Base-by-base conservation (phyloP, 2,888 invertebrate species). In the Campoletis raptor region DNA sequence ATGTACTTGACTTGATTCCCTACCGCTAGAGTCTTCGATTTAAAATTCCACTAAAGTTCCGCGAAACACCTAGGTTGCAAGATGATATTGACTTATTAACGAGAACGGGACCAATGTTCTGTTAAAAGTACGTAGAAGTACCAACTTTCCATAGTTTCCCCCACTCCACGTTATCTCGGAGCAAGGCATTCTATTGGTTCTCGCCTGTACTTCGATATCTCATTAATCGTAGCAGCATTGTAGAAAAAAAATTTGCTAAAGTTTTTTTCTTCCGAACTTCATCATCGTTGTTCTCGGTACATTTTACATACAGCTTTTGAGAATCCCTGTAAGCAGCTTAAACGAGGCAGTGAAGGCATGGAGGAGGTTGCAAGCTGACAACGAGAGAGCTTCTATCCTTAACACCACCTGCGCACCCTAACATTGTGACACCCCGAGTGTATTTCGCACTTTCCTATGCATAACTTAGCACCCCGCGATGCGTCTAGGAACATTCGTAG, bases 371-470 rank as follows among this genome's bases (percentile, higher is more conserved):
- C 80, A 69, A 61, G 64, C 76, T 78, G 69, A 74, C 72, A 79
- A 36, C 80, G 54, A 81, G 80, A 83, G 83, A 87, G 76, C 80
- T 81, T 85, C 83, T 61, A 79, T 85, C 85, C 85, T 86, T 73
- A 80, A 76, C 42, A 67, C 81, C 87, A 89, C 88, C 86, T 88
- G 89, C 87, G 77, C 83, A 87, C 74, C 84, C 85, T 82, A 73
- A 73, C 87, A 87, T 85, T 87, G 82, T 80, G 74, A 84, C 81
- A 81, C 74, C 85, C 70, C 81, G 80, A 86, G 85, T 89, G 85
- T 88, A 87, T 85, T 88, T 86, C 83, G 86, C 88, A 87, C 88
- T 88, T 88, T 78, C 80, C 83, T 87, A 64, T 81, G 87, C 84
- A 88, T 86, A 86, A 87, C 81, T 89, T 88, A 85, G 77, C 81